phyloP scores from a whole-genome alignment of 2,888 invertebrate genomes.

The Callyntrura sp. region DNA sequence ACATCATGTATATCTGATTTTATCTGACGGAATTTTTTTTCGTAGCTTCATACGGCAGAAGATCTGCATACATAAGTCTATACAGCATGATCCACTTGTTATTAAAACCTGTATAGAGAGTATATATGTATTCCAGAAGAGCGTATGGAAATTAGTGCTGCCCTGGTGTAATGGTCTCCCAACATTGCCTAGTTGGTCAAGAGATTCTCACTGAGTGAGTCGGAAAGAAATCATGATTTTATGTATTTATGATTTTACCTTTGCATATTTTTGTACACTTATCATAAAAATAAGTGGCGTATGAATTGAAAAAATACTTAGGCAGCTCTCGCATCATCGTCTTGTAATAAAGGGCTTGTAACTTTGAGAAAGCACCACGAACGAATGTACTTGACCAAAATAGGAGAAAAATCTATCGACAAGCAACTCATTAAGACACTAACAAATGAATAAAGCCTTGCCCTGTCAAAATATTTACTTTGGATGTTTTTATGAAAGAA shows the following conservation, averaged over 20 bases:
- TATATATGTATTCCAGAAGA: background rate
- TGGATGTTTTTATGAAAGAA: constrained; percentile 65
- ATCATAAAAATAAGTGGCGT: background rate
- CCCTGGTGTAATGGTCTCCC: no score
- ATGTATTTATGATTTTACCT: background rate
- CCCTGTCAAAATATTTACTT: constrained; percentile 79
- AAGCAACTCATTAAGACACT: constrained; percentile 75
- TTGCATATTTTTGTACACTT: constrained; percentile 9
- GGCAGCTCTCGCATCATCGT: background rate
- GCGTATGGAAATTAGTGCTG: background rate
- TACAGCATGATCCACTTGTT: no score
- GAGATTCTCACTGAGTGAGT: constrained; percentile 47
- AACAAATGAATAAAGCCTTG: constrained; percentile 68
- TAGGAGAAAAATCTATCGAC: constrained; percentile 12
- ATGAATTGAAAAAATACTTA: background rate
- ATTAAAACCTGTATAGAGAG: no score
- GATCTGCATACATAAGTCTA: no score
- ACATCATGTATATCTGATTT: no score
- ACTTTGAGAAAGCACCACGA: background rate
- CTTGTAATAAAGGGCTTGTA: no score
- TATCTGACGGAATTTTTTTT: no score
- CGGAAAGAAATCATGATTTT: background rate
- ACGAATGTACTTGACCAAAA: constrained; percentile 3
- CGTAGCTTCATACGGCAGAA: no score
- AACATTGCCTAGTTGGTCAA: background rate